Percentiles rank a stretch among this genome's conserved stretches.
These are phyloP conservation scores for Colius striatus DNA, from an alignment of 2,113 vertebrate species.

Conservation along the genomic window DNA sequence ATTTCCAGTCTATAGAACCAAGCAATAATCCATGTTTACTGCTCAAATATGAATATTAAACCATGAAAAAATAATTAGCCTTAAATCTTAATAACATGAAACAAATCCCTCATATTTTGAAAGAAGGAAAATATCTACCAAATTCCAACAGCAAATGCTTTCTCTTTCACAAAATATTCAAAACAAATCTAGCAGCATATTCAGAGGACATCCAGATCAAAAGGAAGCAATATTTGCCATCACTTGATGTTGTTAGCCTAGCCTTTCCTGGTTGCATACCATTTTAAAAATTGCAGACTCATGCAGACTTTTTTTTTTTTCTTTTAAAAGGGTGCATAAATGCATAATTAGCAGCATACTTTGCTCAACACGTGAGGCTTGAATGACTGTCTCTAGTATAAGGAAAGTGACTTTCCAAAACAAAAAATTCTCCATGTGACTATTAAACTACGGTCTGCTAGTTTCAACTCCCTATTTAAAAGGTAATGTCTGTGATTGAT, in stretches of 20 bases:
- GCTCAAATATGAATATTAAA: not conserved
- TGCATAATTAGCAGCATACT: not conserved
- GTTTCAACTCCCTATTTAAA: conserved; percentile 58
- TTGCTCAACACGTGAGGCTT: not conserved
- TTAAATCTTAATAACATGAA: not conserved
- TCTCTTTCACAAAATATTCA: not conserved
- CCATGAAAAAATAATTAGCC: not conserved
- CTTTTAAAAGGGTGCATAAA: not conserved
- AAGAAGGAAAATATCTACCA: not conserved
- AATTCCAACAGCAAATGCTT: not conserved
- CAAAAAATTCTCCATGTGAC: conserved; percentile 31
- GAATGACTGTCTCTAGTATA: not conserved
- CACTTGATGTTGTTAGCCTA: not conserved
- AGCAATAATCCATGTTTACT: not conserved
- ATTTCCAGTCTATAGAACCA: not conserved
- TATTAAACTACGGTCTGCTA: conserved; percentile 23
- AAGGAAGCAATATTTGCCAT: not conserved
- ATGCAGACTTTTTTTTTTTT: not conserved
- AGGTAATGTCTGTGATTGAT: conserved; percentile 63
- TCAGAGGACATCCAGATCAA: not conserved
- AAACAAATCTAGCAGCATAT: not conserved
- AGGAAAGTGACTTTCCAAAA: conserved; percentile 33
- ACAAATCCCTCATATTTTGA: not conserved
- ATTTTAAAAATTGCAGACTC: not conserved
- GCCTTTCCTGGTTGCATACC: not conserved